Evolutionary conservation across 2,113 vertebrate genomes (phyloP), one percentile per base, ranked within the genome.

Genomic region (Sardina pilchardus): DNA sequence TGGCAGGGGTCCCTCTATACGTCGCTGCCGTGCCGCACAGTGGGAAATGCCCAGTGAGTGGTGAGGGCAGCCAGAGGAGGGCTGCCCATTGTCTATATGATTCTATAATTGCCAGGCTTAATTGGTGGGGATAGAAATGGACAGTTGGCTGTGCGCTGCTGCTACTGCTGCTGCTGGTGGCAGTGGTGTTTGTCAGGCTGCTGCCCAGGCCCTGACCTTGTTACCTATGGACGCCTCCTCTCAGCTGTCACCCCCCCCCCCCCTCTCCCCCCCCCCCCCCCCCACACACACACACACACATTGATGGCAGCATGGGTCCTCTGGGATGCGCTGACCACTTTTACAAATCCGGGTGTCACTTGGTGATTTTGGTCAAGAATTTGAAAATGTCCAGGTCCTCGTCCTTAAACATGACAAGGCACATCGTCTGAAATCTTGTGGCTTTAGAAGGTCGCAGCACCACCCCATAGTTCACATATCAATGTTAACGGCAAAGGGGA

Each of bases 71-170:
- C 67, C 43, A 17, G 48, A 10, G 67, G 43, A 39, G 59, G 43
- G 82, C 82, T 84, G 84, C 84, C 56, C 44, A 81, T 87, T 89
- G 83, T 90, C 90, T 85, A 48, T 84, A 82, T 84, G 84, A 82
- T 85, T 89, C 90, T 90, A 83, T 93, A 94, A 93, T 91, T 94
- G 89, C 90, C 47, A 56, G 81, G 63, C 81, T 83, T 84, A 90
- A 88, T 47, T 87, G 81, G 50, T 75, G 44, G 87, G 80, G 87
- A 83, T 82, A 47, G 63, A 63, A 81, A 21, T 83, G 83, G 88
- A 82, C 85, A 86, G 4, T 78, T 30, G 71, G 71, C 71, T 34
- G 30, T 34, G 14, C 16, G 30, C 71, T 78, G 71, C 30, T 78
- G 30, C 8, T 26, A n/a, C 21, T 36, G 30, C 2, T 34, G 26